Percentiles rank a stretch among this genome's conserved stretches.
These are phyloP conservation scores for Oophaga sylvatica DNA, from an alignment of 2,797 vertebrate genomes.

Conservation along the genomic window DNA sequence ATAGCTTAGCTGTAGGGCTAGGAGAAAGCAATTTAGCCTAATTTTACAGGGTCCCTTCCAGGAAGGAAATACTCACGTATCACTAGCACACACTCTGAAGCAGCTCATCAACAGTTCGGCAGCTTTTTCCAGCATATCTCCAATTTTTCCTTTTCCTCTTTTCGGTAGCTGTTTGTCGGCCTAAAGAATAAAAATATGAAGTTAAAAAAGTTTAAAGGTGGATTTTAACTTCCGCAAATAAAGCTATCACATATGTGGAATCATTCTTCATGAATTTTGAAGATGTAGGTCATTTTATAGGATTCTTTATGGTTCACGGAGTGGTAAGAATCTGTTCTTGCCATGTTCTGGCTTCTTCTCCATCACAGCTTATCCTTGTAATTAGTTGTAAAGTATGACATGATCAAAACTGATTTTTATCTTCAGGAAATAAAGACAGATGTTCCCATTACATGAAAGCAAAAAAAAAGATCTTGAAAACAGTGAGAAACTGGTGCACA, in stretches of 20 bases:
- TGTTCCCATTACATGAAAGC: too few relatives aligned
- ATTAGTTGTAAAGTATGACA: too few relatives aligned
- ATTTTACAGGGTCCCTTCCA: not conserved
- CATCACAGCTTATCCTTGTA: too few relatives aligned
- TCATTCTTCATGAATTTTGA: not conserved
- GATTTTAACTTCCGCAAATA: not conserved
- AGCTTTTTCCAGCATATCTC: conserved; percentile 96
- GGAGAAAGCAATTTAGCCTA: not conserved
- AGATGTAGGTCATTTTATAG: not conserved
- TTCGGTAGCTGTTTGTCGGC: conserved; percentile 92
- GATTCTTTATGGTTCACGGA: not conserved
- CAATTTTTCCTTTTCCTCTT: conserved; percentile 89
- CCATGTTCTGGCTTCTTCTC: not conserved
- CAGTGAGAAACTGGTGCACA: too few relatives aligned
- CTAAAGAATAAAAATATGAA: conserved; percentile 69
- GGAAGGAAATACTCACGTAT: conserved; percentile 85
- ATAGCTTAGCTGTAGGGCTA: not conserved
- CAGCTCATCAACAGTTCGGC: conserved; percentile 96
- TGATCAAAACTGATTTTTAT: too few relatives aligned
- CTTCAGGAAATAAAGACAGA: too few relatives aligned
- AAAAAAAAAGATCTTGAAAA: too few relatives aligned
- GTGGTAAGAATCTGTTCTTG: not conserved
- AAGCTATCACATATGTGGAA: not conserved
- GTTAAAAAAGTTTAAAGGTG: not conserved
- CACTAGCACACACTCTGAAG: conserved; percentile 95